Evolutionary conservation across 1,140 invertebrate species (phyloP).

Genomic region (Heliconius congener): DNA sequence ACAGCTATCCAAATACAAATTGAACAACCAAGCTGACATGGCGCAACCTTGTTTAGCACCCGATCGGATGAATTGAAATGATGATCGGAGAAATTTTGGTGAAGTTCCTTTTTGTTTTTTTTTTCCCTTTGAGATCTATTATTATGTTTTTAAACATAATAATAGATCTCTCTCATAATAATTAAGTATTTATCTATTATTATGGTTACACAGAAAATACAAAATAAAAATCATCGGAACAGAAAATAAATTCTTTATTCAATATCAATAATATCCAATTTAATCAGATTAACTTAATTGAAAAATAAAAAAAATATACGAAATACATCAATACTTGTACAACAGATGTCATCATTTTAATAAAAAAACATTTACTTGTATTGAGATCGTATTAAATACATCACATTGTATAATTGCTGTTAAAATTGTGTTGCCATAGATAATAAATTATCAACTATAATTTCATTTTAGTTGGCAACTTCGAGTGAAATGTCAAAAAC

Average conservation of each 20-base stretch:
- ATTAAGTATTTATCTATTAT: too few species aligned
- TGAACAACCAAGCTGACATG: too few species aligned
- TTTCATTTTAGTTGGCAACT: conserved; percentile 39
- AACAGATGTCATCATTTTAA: conserved; percentile 34
- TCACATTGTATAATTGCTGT: conserved; percentile 65
- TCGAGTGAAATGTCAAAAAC: conserved; percentile 26
- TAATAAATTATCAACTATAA: conserved; percentile 11
- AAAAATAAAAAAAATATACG: conserved; percentile 49
- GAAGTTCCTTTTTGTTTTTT: neutral
- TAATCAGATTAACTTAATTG: conserved; percentile 72
- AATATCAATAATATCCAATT: conserved; percentile 77
- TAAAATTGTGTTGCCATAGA: conserved; percentile 53
- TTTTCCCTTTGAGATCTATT: too few species aligned
- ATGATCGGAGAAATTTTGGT: neutral
- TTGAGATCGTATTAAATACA: conserved; percentile 75
- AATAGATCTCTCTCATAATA: too few species aligned
- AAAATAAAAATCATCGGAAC: conserved; percentile 60
- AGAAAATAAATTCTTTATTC: conserved; percentile 79
- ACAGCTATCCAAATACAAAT: too few species aligned
- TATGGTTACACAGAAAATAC: neutral
- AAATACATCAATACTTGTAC: conserved; percentile 45
- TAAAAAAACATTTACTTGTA: conserved; percentile 49
- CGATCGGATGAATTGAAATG: too few species aligned
- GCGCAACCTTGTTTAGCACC: too few species aligned
- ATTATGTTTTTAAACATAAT: too few species aligned